These are phyloP conservation scores for Tychaedon coryphoeus DNA, from an alignment of 2,113 vertebrate species.

Conservation along the genomic window DNA sequence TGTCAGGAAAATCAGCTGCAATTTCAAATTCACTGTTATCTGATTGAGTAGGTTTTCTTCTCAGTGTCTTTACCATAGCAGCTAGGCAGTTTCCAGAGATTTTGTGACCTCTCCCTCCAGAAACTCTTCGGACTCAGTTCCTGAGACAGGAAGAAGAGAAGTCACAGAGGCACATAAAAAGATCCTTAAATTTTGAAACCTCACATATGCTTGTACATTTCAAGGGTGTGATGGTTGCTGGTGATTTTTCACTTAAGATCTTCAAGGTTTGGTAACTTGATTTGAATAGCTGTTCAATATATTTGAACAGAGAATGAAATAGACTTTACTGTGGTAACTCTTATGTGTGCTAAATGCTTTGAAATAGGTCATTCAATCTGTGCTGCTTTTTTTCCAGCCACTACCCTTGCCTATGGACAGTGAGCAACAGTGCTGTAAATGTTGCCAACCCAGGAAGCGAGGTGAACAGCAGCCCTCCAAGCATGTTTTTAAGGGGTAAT, in stretches of 20 bases:
- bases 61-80: neutral
- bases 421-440: constrained; percentile 73
- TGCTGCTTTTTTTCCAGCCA: constrained; percentile 73
- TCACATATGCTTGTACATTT: neutral
- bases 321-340: neutral
- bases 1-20: neutral
- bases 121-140: neutral
- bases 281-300: neutral
- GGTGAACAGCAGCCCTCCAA: constrained; percentile 55
- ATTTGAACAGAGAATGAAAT: neutral
- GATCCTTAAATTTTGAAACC: neutral
- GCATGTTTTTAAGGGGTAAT: constrained; percentile 75
- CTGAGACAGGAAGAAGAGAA: neutral
- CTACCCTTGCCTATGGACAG: constrained; percentile 90
- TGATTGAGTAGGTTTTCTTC: neutral
- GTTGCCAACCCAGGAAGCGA: constrained; percentile 59
- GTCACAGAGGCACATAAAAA: neutral
- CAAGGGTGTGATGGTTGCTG: neutral
- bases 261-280: neutral
- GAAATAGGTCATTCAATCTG: neutral
- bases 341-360: neutral
- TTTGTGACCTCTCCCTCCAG: neutral
- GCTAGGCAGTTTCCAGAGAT: neutral
- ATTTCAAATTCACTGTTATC: neutral
- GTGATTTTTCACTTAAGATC: neutral